Evolutionary conservation across 2,797 vertebrate species (phyloP).

Genomic region (Sylvilagus floridanus): DNA sequence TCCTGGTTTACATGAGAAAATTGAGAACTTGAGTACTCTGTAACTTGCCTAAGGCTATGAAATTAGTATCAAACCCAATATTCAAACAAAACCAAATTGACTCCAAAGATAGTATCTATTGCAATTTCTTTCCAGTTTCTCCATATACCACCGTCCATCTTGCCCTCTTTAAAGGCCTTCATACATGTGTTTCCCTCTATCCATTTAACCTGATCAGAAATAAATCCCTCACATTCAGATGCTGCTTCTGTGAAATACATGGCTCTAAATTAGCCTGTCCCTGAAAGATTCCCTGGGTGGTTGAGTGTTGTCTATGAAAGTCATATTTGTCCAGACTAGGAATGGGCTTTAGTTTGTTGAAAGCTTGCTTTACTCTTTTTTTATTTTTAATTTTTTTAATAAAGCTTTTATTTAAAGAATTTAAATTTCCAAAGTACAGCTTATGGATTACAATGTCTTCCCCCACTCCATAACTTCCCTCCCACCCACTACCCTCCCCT

Average conservation of each 20-base stretch:
- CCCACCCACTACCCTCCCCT: too few species aligned
- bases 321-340: not conserved
- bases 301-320: not conserved
- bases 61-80: constrained; percentile 27
- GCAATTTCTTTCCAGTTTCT: not conserved
- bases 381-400: too few species aligned
- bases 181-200: not conserved
- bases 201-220: constrained; percentile 10
- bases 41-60: not conserved
- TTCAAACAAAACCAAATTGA: not conserved
- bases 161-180: not conserved
- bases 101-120: not conserved
- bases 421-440: too few species aligned
- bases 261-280: not conserved
- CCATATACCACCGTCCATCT: not conserved
- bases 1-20: constrained; percentile 14
- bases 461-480: too few species aligned
- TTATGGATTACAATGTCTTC: too few species aligned
- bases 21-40: not conserved
- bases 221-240: not conserved
- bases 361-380: not conserved
- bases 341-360: not conserved
- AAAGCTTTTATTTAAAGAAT: too few species aligned
- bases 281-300: not conserved
- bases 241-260: not conserved